Evolutionary conservation across 2,113 vertebrate genomes (phyloP).

Genomic region (Maylandia zebra): DNA sequence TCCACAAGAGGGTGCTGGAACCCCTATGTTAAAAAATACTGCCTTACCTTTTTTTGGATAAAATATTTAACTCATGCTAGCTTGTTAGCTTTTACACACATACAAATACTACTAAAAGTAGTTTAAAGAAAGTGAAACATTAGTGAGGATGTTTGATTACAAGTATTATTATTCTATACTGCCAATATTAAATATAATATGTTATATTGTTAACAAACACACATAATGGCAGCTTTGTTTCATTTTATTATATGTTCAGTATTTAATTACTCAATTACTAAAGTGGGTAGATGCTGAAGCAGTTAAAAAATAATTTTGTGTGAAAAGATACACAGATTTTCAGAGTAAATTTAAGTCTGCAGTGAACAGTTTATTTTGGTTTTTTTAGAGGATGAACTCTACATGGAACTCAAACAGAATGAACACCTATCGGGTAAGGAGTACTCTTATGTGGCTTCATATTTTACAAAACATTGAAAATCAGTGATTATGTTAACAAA

Average conservation of each 20-base stretch:
- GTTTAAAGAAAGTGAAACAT: neutral
- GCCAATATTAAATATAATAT: neutral
- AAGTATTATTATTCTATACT: neutral
- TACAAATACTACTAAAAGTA: neutral
- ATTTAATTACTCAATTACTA: neutral
- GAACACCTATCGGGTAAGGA: neutral
- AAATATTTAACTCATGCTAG: neutral
- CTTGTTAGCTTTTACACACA: neutral
- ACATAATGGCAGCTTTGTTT: neutral
- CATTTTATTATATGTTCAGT: neutral
- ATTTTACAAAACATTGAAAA: neutral
- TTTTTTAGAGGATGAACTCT: neutral
- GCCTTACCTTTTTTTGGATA: neutral
- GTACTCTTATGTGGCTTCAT: neutral
- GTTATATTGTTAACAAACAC: neutral
- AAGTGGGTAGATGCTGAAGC: neutral
- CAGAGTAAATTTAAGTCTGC: neutral
- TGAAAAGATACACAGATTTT: neutral
- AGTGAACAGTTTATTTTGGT: neutral
- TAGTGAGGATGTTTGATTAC: neutral
- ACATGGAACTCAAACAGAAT: neutral
- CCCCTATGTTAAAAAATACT: neutral
- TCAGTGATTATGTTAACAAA: neutral
- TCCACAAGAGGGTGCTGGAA: neutral
- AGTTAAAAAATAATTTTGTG: neutral